Conservation (phyloP, 1,140 invertebrate species). For the Nixonia krombeini region DNA sequence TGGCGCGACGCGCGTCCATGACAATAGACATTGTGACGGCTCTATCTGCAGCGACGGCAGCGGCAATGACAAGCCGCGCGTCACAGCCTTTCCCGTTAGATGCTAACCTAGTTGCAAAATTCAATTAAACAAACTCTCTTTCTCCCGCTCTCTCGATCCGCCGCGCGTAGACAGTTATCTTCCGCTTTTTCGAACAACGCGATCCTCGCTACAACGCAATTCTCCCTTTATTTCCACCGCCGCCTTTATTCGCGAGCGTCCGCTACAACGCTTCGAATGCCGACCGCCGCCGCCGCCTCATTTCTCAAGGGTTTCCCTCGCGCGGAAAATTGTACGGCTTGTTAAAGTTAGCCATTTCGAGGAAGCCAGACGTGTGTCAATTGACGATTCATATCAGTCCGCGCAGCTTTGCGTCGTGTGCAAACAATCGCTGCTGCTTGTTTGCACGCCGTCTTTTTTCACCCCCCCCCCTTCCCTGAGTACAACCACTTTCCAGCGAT, state of each 20-base stretch:
- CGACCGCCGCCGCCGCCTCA: neutral
- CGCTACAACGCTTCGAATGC: slow-evolving; percentile 8
- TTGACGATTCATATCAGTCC: slow-evolving; percentile 1
- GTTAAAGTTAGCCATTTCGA: slow-evolving; percentile 1
- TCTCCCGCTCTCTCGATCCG: slow-evolving; percentile 21
- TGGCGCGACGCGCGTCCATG: slow-evolving; percentile 14
- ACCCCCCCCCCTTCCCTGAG: no score
- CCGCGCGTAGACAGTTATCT: slow-evolving; percentile 14
- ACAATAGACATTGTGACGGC: slow-evolving; percentile 63
- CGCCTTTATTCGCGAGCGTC: slow-evolving; percentile 20
- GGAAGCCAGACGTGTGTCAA: neutral
- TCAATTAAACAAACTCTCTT: slow-evolving; percentile 66
- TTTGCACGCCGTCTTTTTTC: no score
- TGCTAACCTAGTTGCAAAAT: slow-evolving; percentile 67
- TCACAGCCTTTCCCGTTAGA: slow-evolving; percentile 60
- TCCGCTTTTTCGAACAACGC: slow-evolving; percentile 25
- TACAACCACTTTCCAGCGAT: no score
- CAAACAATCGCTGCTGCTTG: no score
- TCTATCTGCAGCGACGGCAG: slow-evolving; percentile 48
- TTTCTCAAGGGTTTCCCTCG: neutral
- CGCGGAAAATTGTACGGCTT: neutral
- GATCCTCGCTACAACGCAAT: no score
- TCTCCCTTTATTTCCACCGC: no score
- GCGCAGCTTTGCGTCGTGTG: no score
- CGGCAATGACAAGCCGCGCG: no score